These are phyloP conservation scores for Antechinus flavipes DNA, from an alignment of 2,113 vertebrate species.

Conservation along the genomic window DNA sequence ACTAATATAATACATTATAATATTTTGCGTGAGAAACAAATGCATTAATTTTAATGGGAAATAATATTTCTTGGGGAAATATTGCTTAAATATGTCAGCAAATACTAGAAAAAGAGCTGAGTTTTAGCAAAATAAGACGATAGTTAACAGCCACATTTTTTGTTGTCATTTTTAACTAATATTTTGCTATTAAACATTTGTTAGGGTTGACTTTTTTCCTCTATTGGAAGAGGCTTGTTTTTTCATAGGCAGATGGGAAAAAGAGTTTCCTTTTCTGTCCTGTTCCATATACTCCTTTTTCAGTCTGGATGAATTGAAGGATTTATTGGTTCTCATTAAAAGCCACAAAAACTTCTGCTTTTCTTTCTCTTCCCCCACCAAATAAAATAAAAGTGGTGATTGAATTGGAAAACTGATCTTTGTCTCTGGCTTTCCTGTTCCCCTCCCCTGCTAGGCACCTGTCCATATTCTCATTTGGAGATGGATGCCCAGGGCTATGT, in stretches of 20 bases:
- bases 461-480: background rate
- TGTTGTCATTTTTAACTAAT: background rate
- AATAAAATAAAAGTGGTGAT: slow-evolving; percentile 14
- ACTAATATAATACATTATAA: background rate
- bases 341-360: background rate
- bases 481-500: background rate
- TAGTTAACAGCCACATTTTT: background rate
- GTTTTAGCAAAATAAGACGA: slow-evolving; percentile 4
- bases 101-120: slow-evolving; percentile 22
- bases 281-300: background rate
- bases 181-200: background rate
- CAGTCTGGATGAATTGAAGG: background rate
- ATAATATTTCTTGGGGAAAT: slow-evolving; percentile 11
- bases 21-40: slow-evolving; percentile 4
- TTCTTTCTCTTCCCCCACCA: background rate
- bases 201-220: background rate
- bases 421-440: background rate
- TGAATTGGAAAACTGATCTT: background rate
- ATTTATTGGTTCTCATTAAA: slow-evolving; percentile 22
- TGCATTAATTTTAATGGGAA: background rate
- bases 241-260: background rate
- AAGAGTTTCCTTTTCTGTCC: background rate
- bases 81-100: background rate
- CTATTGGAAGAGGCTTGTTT: slow-evolving; percentile 6
- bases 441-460: background rate